Evolutionary conservation across 2,113 vertebrate genomes (phyloP), one percentile per base, ranked within the genome.

Genomic region (Apodemus sylvaticus): DNA sequence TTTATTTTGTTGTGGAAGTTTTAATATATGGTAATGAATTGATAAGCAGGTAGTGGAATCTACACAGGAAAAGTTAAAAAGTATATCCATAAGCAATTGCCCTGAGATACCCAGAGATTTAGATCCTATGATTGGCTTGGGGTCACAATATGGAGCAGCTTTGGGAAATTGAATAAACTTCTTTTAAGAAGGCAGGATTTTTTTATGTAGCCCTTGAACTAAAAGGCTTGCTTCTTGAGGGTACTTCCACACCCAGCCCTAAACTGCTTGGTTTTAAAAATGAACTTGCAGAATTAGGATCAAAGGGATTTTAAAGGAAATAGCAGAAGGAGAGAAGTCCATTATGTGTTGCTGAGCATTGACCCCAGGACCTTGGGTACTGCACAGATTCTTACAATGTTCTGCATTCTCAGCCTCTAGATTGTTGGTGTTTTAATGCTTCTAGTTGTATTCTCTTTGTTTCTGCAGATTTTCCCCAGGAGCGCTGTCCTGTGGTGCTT

Each of bases 401-500:
- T 39, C 53, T 45, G 13, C 14, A 34, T 29, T 42, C 58, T 51
- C 24, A 36, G 19, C 24, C 42, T 39, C 89, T 53, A 22, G 24
- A 31, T 89, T 78, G 45, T 19, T 95, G 39, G 5, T 85, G n/a
- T 87, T 94, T 89, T 60, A 60, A 94, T 42, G 82, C 11, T 70
- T 62, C 5, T 22, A 82, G 11, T 93, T 92, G 2, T 73, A 86
- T 92, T 11, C 48, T 60, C 60, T 79, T 89, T n/a, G 77, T 45
- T 62, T 48, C 16, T 95, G 94, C 92, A 99, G 99, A 99, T 99
- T 99, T 99, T 98, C 99, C 99, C 97, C 99, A 99, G 98, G 99
- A 99, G 98, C 99, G 99, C 98, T 99, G 99, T 97, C 99, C 99
- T 95, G 99, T 99, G 99, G 99, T 99, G 99, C 99, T 99, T 98